These are phyloP conservation scores for Meteorus colon DNA, from an alignment of 2,888 invertebrate genomes.

Conservation along the genomic window DNA sequence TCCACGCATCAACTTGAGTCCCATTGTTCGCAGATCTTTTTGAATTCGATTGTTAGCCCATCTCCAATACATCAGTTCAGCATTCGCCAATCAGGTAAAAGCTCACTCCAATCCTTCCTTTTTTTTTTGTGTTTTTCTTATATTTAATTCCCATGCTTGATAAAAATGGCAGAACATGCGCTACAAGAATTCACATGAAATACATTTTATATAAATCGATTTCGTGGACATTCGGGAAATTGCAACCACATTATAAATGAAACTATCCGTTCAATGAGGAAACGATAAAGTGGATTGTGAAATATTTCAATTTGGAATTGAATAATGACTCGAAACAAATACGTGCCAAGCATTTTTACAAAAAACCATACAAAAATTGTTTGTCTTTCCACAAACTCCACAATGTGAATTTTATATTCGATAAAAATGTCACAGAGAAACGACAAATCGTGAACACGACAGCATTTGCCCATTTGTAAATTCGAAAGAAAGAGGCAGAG, in stretches of 20 bases:
- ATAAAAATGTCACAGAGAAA: not conserved
- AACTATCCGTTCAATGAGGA: too few species aligned
- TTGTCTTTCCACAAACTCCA: not conserved
- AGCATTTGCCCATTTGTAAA: not conserved
- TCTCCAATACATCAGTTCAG: not conserved
- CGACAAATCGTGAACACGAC: not conserved
- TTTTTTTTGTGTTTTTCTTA: not conserved
- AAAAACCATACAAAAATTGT: too few species aligned
- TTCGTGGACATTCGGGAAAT: not conserved
- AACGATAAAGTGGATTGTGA: too few species aligned
- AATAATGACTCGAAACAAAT: too few species aligned
- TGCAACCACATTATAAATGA: too few species aligned
- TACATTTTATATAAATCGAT: not conserved
- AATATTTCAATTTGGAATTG: too few species aligned
- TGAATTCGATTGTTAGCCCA: not conserved
- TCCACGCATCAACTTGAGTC: slow-evolving; percentile 29
- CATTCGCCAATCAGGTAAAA: not conserved
- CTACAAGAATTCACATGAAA: not conserved
- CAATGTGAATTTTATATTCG: not conserved
- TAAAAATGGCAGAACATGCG: not conserved
- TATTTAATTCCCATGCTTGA: not conserved
- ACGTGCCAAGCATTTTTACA: too few species aligned
- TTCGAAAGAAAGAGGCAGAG: not conserved
- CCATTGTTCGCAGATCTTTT: slow-evolving; percentile 27
- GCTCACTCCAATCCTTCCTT: not conserved